Evolutionary conservation across 2,797 vertebrate genomes (phyloP), one percentile per base, ranked within the genome.

Genomic region (Pipistrellus kuhlii): DNA sequence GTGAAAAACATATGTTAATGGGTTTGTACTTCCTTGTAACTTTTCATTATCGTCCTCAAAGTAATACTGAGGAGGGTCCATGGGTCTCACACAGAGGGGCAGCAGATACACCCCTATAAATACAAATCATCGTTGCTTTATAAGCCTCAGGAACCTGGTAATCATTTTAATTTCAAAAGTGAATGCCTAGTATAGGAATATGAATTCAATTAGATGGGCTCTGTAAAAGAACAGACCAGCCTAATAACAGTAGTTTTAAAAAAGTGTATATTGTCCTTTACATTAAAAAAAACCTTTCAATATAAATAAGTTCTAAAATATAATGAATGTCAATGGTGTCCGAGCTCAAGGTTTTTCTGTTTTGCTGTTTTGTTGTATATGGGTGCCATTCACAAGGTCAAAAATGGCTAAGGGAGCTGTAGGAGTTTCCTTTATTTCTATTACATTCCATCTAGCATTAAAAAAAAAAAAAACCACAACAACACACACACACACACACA

Each of bases 151-250:
- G 41, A 85, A 82, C 3, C 2, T 30, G 6, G 32, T 51, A 76
- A 69, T 14, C 9, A 27, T 48, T 72, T 71, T 12, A 88, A 85
- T 85, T 78, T 91, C 32, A 71, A 87, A 78, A 87, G 91, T 75
- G 4, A 86, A 85, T 85, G 3, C 23, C 57, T 3, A 83, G 5
- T 68, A 18, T 88, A 32, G 4, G 30, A 89, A 46, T 25, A 30
- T 53, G 62, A 84, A 68, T 59, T 44, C 91, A 91, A 44, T 46
- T 48, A 44, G 32, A 20, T 80, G 38, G 7, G 55, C 48, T 76
- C 6, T 77, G 1, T 75, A n/a, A 77, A 35, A 51, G 81, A 73
- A 11, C 13, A 87, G 90, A 57, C 20, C 75, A 15, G 7, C 41
- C 32, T 85, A 46, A 25, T 27, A 73, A 64, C 14, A 85, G 32